Base-by-base conservation (phyloP, 2,888 invertebrate genomes). In the Gryllus longicercus region DNA sequence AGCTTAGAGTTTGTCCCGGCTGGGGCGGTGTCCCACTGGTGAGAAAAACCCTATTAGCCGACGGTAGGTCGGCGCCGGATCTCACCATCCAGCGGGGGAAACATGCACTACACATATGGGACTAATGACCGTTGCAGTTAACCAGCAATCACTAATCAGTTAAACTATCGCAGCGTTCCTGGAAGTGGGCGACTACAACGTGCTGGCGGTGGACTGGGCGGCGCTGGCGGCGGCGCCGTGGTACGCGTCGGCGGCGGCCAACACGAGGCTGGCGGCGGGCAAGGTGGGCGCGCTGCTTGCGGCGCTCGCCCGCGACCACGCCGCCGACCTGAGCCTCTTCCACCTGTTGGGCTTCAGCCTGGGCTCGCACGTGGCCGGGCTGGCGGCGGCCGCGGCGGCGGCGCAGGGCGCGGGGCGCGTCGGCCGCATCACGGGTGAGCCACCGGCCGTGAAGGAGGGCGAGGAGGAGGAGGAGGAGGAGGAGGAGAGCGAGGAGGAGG, bases 331-430 rank as follows among this genome's bases (percentile, higher is more conserved):
- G 14, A 50, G 75, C 12, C 80, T 78, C 74, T 82, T 82, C 79
- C 82, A 82, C 79, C 50, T 82, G 74, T 74, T 82, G n/a, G 82
- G 82, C 25, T 82, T 82, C 81, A 82, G 82, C 51, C 80, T 82
- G 50, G 82, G 82, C 2, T 81, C 82, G 11, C 82, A 82, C 78
- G 82, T 82, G 5, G 82, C 80, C 25, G 82, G 82, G 1, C 77
- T 82, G 5, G 78, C 82, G 3, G 82, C 82, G 8, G 78, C 75
- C 18, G 77, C 79, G 18, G 78, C 82, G 38, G n/a, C 63, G 16
- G n/a, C 16, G 78, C 78, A 11, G 74, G 76, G 63, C 50, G 74
- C 77, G n/a, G 63, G 63, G 1, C 63, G 63, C 14, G 63, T 63
- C 16, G 63, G 63, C 16, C 63, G 63, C n/a, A 63, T 63, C n/a